Evolutionary conservation across 2,888 invertebrate species (phyloP).

Genomic region (Panopea generosa): DNA sequence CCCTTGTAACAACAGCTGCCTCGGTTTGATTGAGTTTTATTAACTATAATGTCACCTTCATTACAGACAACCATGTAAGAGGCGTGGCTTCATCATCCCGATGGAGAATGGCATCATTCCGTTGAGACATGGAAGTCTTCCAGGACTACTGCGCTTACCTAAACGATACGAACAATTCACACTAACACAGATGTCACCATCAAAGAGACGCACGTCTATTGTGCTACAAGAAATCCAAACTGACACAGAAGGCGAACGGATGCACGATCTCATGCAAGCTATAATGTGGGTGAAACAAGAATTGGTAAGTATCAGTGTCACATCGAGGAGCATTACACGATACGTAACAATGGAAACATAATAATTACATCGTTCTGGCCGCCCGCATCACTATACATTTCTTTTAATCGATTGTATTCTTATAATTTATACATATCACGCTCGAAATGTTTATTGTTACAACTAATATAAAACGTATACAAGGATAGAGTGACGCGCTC

Average conservation of each 20-base stretch:
- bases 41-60: no score
- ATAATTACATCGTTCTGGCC: no score
- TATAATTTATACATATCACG: no score
- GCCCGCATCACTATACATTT: no score
- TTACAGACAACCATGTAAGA: no score
- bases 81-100: neutral
- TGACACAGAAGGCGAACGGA: conserved; percentile 62
- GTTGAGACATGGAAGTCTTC: conserved; percentile 70
- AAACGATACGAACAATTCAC: conserved; percentile 70
- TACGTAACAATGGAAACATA: no score
- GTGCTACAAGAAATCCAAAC: conserved; percentile 40
- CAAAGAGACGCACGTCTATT: conserved; percentile 58
- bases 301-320: conserved; percentile 65
- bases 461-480: no score
- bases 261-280: conserved; percentile 75
- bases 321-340: neutral
- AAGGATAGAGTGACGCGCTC: no score
- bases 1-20: no score
- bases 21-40: no score
- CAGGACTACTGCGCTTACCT: conserved; percentile 73
- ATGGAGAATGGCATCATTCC: conserved; percentile 75
- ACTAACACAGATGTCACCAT: conserved; percentile 48
- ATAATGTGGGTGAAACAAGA: conserved; percentile 78
- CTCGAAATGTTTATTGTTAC: no score
- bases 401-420: no score